Percentiles rank a stretch among this genome's conserved stretches.
Conservation (phyloP, 2,888 invertebrate genomes). For the Anodontia alba region DNA sequence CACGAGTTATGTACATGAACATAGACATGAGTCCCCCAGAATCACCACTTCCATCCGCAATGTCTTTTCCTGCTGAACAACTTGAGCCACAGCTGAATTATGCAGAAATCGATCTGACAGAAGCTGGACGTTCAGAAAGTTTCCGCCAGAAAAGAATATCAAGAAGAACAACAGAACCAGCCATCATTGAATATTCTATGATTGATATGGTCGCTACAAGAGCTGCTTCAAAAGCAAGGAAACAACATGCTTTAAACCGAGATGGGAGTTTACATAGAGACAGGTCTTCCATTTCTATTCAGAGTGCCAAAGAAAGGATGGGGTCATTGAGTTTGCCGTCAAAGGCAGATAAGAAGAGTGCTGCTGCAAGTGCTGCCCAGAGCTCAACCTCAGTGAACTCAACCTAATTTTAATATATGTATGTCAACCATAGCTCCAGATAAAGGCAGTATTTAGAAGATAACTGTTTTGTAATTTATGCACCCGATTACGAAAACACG, state of each 20-base stretch:
- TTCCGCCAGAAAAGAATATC: conserved; percentile 69
- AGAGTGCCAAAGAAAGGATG: conserved; percentile 35
- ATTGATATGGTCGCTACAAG: conserved; percentile 84
- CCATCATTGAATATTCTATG: conserved; percentile 81
- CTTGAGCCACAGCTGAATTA: conserved; percentile 81
- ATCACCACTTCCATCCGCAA: conserved; percentile 53
- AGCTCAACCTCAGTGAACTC: conserved; percentile 55
- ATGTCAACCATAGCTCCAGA: too few relatives aligned
- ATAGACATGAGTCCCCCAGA: conserved; percentile 69
- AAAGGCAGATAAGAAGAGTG: conserved; percentile 42
- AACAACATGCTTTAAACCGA: conserved; percentile 81
- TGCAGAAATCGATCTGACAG: conserved; percentile 82
- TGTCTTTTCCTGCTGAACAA: conserved; percentile 52
- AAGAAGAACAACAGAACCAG: conserved; percentile 58
- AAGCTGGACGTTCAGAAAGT: conserved; percentile 49
- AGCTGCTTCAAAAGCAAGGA: conserved; percentile 81
- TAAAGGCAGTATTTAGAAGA: too few relatives aligned
- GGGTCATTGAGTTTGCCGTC: conserved; percentile 18
- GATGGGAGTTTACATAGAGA: conserved; percentile 77
- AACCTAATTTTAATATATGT: conserved; percentile 22
- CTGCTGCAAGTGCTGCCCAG: conserved; percentile 35
- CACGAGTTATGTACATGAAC: conserved; percentile 67
- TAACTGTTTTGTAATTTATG: too few relatives aligned
- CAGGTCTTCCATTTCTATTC: conserved; percentile 12
- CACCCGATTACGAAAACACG: too few relatives aligned